phyloP scores from a whole-genome alignment of 1,140 invertebrate species.

The Pomacea maculata region DNA sequence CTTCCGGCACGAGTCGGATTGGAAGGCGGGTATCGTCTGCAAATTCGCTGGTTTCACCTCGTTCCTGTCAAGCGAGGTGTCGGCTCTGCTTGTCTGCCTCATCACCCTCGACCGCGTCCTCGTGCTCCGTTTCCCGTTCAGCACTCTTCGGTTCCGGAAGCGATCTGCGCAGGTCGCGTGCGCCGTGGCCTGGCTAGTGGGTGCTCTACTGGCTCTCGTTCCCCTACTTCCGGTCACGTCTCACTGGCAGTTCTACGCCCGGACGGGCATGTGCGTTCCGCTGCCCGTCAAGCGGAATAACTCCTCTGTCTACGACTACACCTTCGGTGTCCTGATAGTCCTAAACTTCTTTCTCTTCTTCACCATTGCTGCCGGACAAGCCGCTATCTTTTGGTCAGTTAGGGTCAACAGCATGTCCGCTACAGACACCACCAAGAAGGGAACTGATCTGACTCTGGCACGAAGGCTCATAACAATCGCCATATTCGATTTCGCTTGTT shows the following conservation, averaged over 20 bases:
- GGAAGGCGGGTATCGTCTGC: constrained; percentile 43
- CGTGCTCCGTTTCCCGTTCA: constrained; percentile 50
- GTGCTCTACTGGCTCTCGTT: constrained; percentile 19
- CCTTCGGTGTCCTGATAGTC: constrained; percentile 30
- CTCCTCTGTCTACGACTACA: constrained; percentile 32
- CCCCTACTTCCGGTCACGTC: constrained; percentile 16
- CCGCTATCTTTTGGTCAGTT: constrained; percentile 28
- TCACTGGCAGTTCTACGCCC: constrained; percentile 35
- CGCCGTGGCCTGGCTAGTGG: constrained; percentile 16
- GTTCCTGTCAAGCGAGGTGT: constrained; percentile 45
- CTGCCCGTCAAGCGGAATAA: constrained; percentile 29
- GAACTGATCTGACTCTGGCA: too few relatives aligned
- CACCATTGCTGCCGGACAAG: constrained; percentile 27
- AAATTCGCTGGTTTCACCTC: constrained; percentile 45
- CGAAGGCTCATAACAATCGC: too few relatives aligned
- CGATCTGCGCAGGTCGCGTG: constrained; percentile 15
- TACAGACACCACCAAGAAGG: too few relatives aligned
- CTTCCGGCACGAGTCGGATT: constrained; percentile 32
- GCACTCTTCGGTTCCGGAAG: constrained; percentile 18
- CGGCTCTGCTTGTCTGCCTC: constrained; percentile 43
- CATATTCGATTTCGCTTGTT: too few relatives aligned
- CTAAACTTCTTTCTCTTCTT: constrained; percentile 32
- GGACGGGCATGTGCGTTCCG: constrained; percentile 35
- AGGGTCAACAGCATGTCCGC: not conserved
- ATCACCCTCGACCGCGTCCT: constrained; percentile 40